phyloP scores from a whole-genome alignment of 2,888 invertebrate species.

The Ennomos quercinarius region DNA sequence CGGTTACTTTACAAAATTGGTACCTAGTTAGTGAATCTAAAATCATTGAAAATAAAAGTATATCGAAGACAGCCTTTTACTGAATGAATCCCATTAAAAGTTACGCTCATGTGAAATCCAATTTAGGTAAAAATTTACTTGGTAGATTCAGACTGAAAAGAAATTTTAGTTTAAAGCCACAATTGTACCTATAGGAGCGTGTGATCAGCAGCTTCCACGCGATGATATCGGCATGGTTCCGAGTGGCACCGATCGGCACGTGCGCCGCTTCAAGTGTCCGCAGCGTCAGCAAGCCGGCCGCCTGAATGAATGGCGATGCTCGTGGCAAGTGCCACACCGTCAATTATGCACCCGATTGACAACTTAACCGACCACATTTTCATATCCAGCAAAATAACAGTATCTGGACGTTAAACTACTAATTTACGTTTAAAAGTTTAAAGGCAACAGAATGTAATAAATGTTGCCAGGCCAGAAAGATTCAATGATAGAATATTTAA shows the following conservation, averaged over 20 bases:
- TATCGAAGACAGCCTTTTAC: no score
- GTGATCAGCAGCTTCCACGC: constrained; percentile 37
- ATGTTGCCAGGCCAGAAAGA: no score
- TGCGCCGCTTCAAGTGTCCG: constrained; percentile 70
- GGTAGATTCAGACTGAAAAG: no score
- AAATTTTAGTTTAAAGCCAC: constrained; percentile 8
- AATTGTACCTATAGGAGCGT: constrained; percentile 15
- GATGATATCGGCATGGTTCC: constrained; percentile 65
- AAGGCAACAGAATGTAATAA: no score
- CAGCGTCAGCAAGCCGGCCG: constrained; percentile 65
- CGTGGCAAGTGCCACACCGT: constrained; percentile 65
- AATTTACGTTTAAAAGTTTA: no score
- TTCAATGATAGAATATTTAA: neutral
- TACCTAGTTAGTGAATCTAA: no score
- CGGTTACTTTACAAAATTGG: no score
- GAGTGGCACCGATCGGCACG: constrained; percentile 81
- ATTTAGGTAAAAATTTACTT: no score
- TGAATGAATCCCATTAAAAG: neutral
- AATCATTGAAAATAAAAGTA: no score
- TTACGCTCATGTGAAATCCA: neutral
- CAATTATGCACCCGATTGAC: constrained; percentile 73
- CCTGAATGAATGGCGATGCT: constrained; percentile 56
- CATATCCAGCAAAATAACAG: constrained; percentile 1
- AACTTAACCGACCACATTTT: constrained; percentile 61
- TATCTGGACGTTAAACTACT: no score